A percentile compares a stretch with the other conserved stretches of the same genome.
Evolutionary conservation across 2,888 invertebrate species (phyloP).

Genomic region (Parasteatoda lunata): DNA sequence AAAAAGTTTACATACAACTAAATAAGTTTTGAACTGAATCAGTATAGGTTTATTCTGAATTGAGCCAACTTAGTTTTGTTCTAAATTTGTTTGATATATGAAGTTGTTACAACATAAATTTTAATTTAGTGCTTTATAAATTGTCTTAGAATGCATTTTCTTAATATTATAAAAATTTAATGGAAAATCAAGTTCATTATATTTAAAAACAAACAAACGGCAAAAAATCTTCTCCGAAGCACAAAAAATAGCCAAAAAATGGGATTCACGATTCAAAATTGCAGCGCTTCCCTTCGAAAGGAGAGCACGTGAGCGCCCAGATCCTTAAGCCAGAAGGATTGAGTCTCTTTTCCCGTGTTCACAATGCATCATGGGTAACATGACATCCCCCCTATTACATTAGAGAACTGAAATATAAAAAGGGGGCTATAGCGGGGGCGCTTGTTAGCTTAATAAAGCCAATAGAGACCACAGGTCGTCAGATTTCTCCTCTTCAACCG

Average conservation of each 20-base stretch:
- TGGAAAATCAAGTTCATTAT: too few relatives aligned
- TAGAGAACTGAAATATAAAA: constrained; percentile 43
- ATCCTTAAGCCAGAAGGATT: constrained; percentile 67
- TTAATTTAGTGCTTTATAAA: too few relatives aligned
- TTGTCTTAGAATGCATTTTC: too few relatives aligned
- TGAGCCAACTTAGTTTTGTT: too few relatives aligned
- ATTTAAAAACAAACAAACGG: too few relatives aligned
- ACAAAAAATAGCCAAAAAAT: constrained; percentile 12
- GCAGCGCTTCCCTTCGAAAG: constrained; percentile 34
- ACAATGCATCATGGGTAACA: constrained; percentile 64
- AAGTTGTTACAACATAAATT: too few relatives aligned
- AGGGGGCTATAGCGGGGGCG: constrained; percentile 25
- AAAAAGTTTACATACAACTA: too few relatives aligned
- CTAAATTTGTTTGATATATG: too few relatives aligned
- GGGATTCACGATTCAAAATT: constrained; percentile 22
- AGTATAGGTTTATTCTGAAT: too few relatives aligned
- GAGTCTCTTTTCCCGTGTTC: constrained; percentile 41
- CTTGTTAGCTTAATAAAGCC: constrained; percentile 68
- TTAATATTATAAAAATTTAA: too few relatives aligned
- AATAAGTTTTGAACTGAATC: too few relatives aligned
- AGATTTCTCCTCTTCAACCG: constrained; percentile 36
- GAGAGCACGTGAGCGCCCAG: constrained; percentile 50
- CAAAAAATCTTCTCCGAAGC: too few relatives aligned
- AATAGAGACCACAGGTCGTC: constrained; percentile 64
- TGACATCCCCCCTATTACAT: constrained; percentile 38